Evolutionary conservation across 2,113 vertebrate species (phyloP).

Genomic region (Cynoglossus semilaevis): DNA sequence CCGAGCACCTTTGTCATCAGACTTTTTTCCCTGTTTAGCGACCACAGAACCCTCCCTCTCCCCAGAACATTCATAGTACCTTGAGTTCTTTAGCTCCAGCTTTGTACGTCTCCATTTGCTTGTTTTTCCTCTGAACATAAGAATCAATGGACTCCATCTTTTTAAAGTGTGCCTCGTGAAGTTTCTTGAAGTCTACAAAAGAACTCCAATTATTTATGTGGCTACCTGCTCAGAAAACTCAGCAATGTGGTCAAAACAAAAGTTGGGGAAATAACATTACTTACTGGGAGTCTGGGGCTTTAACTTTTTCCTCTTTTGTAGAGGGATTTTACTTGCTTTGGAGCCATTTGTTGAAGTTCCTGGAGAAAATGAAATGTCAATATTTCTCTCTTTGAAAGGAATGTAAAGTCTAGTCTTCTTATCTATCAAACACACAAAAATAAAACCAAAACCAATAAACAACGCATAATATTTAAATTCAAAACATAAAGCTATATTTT

Average conservation of each 20-base stretch:
- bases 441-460: too few relatives aligned
- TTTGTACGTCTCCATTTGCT: constrained; percentile 70
- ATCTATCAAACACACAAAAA: too few relatives aligned
- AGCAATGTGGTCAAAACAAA: too few relatives aligned
- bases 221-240: too few relatives aligned
- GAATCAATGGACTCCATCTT: constrained; percentile 95
- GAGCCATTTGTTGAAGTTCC: not conserved
- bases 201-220: not conserved
- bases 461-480: too few relatives aligned
- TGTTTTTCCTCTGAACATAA: constrained; percentile 85
- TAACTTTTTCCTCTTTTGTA: constrained; percentile 63
- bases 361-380: too few relatives aligned
- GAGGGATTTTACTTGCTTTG: constrained; percentile 73
- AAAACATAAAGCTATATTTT: too few relatives aligned
- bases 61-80: constrained; percentile 59
- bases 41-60: too few relatives aligned
- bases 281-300: constrained; percentile 86
- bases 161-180: constrained; percentile 90
- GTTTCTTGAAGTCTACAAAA: constrained; percentile 87
- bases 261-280: constrained; percentile 7
- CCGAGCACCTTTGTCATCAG: too few relatives aligned
- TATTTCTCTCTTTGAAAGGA: too few relatives aligned
- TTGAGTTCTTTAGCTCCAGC: constrained; percentile 77
- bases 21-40: too few relatives aligned
- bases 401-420: too few relatives aligned